A percentile compares a stretch with the other conserved stretches of the same genome.
These are phyloP conservation scores for Danionella cerebrum DNA, from an alignment of 2,113 vertebrate genomes.

Conservation along the genomic window DNA sequence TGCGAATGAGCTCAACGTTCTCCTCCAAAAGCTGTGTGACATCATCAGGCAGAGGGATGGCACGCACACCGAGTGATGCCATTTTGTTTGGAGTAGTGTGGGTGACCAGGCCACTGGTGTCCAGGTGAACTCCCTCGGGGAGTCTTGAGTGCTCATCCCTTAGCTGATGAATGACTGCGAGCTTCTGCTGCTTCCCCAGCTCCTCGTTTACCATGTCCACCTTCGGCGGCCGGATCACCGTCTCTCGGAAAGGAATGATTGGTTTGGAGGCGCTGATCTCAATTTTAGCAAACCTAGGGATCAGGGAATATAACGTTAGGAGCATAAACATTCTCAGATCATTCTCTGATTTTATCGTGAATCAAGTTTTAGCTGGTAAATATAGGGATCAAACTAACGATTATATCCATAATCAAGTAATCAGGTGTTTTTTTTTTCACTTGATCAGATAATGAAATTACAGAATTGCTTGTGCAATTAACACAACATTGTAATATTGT, in stretches of 20 bases:
- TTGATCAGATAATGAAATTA: too few relatives aligned
- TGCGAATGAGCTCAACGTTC: constrained; percentile 78
- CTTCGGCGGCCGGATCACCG: constrained; percentile 86
- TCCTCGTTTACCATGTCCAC: constrained; percentile 99
- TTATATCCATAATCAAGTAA: too few relatives aligned
- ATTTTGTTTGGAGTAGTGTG: constrained; percentile 83
- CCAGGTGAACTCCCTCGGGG: constrained; percentile 77
- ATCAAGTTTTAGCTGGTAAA: too few relatives aligned
- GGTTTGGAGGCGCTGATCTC: constrained; percentile 85
- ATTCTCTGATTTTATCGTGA: too few relatives aligned
- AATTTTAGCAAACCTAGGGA: constrained; percentile 85
- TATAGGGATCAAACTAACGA: too few relatives aligned
- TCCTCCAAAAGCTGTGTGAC: constrained; percentile 79
- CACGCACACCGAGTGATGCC: constrained; percentile 75
- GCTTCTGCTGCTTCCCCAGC: constrained; percentile 87
- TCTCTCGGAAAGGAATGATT: constrained; percentile 93
- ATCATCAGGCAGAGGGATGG: constrained; percentile 79
- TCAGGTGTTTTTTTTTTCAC: too few relatives aligned
- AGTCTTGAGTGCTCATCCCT: constrained; percentile 78
- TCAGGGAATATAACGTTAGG: too few relatives aligned
- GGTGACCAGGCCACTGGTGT: constrained; percentile 78
- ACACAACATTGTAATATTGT: too few relatives aligned
- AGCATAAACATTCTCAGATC: too few relatives aligned
- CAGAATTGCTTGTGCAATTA: too few relatives aligned
- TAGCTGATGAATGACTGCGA: constrained; percentile 84